Percentiles rank a stretch among this genome's conserved stretches.
Conservation (phyloP, 1,140 invertebrate genomes). For the Tetragnatha versicolor region DNA sequence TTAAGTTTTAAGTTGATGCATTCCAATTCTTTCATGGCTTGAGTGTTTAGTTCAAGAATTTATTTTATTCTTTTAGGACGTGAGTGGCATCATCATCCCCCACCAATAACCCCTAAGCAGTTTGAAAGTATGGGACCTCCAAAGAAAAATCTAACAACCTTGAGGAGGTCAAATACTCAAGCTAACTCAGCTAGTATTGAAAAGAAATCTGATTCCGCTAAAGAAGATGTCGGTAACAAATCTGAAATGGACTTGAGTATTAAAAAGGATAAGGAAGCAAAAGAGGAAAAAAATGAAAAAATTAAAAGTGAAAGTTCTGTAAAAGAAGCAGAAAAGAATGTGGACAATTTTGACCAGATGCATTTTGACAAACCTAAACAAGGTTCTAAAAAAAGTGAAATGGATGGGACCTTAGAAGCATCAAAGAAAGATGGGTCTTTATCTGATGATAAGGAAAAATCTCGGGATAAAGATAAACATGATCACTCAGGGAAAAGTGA, state of each 20-base stretch:
- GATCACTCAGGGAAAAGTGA: conserved; percentile 46
- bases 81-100: conserved; percentile 58
- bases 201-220: conserved; percentile 62
- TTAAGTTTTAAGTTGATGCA: not conserved
- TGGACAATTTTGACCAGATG: conserved; percentile 32
- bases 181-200: conserved; percentile 60
- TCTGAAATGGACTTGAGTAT: conserved; percentile 31
- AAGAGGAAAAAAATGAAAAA: conserved; percentile 55
- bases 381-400: conserved; percentile 42
- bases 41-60: no score
- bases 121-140: conserved; percentile 61
- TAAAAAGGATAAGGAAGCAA: conserved; percentile 56
- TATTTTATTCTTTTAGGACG: conserved; percentile 24
- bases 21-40: not conserved
- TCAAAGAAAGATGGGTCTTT: conserved; percentile 20
- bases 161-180: conserved; percentile 63
- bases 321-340: conserved; percentile 35
- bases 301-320: conserved; percentile 35
- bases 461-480: conserved; percentile 44
- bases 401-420: not conserved
- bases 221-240: conserved; percentile 58
- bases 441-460: conserved; percentile 30
- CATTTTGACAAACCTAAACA: conserved; percentile 49
- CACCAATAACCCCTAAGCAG: conserved; percentile 64
- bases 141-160: conserved; percentile 63